Evolutionary conservation across 2,888 invertebrate genomes (phyloP).

Genomic region (Machimus rusticus): DNA sequence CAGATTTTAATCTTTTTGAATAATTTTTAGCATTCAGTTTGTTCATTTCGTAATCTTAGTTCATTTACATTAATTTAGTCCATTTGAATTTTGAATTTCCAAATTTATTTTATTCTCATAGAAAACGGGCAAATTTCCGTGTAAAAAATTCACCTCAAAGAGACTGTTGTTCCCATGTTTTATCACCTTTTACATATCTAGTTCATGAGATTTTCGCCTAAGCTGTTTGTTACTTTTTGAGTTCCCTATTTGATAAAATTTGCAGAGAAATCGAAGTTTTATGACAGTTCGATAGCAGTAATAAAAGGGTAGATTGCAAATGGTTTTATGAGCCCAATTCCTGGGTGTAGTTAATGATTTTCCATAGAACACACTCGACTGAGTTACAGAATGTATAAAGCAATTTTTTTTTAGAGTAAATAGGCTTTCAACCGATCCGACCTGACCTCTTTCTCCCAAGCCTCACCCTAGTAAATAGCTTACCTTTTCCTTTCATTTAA

Average conservation of each 20-base stretch:
- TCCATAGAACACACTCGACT: neutral
- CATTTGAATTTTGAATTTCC: neutral
- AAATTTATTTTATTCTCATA: neutral
- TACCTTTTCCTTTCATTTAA: neutral
- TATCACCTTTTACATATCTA: neutral
- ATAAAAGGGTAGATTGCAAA: slow-evolving; percentile 4
- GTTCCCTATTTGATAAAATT: neutral
- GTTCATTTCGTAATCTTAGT: neutral
- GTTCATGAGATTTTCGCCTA: neutral
- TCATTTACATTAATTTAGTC: neutral
- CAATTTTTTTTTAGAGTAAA: neutral
- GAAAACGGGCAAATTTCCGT: neutral
- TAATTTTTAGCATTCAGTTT: neutral
- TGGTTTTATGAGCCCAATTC: neutral
- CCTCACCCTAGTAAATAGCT: neutral
- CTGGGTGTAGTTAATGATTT: neutral
- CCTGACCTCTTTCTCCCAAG: neutral
- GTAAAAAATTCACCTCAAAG: neutral
- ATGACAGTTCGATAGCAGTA: slow-evolving; percentile 35
- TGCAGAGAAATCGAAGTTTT: slow-evolving; percentile 16
- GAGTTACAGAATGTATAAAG: neutral
- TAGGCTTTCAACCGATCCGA: neutral
- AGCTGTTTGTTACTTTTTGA: neutral
- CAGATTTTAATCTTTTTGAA: neutral
- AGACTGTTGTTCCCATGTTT: neutral